Evolutionary conservation across 2,888 invertebrate species (phyloP).

Genomic region (Stegana nigrithorax): DNA sequence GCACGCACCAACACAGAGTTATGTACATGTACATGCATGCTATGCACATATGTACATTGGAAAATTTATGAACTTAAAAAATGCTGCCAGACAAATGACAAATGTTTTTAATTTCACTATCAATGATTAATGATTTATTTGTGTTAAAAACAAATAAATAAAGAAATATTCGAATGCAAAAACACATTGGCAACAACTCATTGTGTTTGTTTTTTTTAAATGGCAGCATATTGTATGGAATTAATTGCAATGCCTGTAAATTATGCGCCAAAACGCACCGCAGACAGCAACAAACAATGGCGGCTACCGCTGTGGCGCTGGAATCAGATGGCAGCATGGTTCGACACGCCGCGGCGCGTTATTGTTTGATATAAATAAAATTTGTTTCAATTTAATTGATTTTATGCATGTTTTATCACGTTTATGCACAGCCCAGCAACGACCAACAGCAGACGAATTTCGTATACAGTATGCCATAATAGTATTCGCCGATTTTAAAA

Average conservation of each 20-base stretch:
- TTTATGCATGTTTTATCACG: conserved; percentile 3
- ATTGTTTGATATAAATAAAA: background rate
- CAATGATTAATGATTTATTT: conserved; percentile 7
- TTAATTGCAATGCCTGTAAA: conserved; percentile 12
- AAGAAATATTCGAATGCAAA: too few species aligned
- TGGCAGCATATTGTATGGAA: background rate
- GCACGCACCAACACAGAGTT: too few species aligned
- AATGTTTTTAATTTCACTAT: background rate
- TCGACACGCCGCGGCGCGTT: background rate
- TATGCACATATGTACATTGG: too few species aligned
- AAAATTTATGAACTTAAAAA: too few species aligned
- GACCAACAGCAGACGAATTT: too few species aligned
- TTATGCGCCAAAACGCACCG: background rate
- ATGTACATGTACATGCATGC: too few species aligned
- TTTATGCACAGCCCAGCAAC: too few species aligned
- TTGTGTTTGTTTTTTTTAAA: background rate
- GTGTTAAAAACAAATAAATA: background rate
- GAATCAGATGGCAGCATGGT: background rate
- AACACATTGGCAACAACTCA: background rate
- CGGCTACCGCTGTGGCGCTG: background rate
- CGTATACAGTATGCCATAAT: too few species aligned
- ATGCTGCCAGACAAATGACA: too few species aligned
- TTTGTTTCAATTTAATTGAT: conserved; percentile 4
- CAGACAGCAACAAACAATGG: background rate
- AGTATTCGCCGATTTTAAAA: too few species aligned